A percentile compares a stretch with the other conserved stretches of the same genome.
phyloP scores from a whole-genome alignment of 2,888 invertebrate genomes.

The Smittia sp. region DNA sequence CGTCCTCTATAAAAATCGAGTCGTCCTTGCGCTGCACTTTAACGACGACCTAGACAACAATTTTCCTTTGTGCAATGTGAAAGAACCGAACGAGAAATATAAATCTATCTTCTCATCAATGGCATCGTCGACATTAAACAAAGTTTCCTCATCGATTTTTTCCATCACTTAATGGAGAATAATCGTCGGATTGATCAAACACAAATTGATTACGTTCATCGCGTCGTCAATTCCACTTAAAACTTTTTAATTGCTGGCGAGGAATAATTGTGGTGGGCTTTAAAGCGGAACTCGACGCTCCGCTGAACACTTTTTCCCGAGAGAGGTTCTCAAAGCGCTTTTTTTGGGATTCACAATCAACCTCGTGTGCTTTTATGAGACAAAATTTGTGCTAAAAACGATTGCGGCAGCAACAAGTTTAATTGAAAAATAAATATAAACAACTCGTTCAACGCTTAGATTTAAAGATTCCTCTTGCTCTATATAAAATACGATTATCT shows the following conservation, averaged over 20 bases:
- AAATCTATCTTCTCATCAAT: not conserved
- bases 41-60: slow-evolving; percentile 8
- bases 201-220: not conserved
- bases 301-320: no score
- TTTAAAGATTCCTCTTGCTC: not conserved
- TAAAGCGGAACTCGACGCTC: no score
- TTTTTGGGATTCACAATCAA: no score
- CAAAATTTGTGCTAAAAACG: no score
- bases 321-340: no score
- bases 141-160: not conserved
- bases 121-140: not conserved
- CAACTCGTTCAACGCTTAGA: not conserved
- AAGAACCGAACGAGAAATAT: not conserved
- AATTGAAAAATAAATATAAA: not conserved
- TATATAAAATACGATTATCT: not conserved
- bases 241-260: not conserved
- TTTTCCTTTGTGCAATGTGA: slow-evolving; percentile 1
- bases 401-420: no score
- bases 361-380: no score
- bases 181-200: slow-evolving; percentile 5
- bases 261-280: no score
- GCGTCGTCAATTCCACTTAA: no score
- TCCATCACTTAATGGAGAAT: not conserved
- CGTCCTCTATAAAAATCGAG: no score
- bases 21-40: not conserved